A percentile compares a stretch with the other conserved stretches of the same genome.
These are phyloP conservation scores for Seriola aureovittata DNA, from an alignment of 2,113 vertebrate genomes.

Conservation along the genomic window DNA sequence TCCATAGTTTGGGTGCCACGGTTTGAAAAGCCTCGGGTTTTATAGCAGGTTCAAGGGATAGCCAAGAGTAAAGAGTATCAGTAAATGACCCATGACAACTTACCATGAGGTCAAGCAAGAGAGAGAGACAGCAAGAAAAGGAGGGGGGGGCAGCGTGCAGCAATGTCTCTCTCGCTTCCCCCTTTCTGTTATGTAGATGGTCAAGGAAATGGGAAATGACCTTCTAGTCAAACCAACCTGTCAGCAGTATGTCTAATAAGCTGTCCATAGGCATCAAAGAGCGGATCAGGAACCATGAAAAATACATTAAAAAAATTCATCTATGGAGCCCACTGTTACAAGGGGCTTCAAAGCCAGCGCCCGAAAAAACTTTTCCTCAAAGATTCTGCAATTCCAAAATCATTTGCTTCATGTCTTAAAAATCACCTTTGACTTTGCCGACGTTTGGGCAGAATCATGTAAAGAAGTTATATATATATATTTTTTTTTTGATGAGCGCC, in stretches of 20 bases:
- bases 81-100: too few relatives aligned
- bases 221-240: conserved; percentile 31
- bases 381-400: conserved; percentile 23
- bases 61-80: background rate
- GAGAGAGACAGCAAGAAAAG: background rate
- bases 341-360: conserved; percentile 31
- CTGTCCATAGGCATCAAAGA: conserved; percentile 54
- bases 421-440: background rate
- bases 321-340: conserved; percentile 23
- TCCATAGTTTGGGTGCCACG: too few relatives aligned
- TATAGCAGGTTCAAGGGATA: too few relatives aligned
- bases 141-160: too few relatives aligned
- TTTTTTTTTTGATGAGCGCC: background rate
- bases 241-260: conserved; percentile 31
- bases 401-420: conserved; percentile 1
- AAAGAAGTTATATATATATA: background rate
- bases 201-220: conserved; percentile 38
- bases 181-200: background rate
- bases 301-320: conserved; percentile 43
- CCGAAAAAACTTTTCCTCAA: conserved; percentile 14
- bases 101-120: background rate
- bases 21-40: too few relatives aligned
- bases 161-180: background rate
- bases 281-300: conserved; percentile 43
- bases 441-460: background rate